Evolutionary conservation across 1,140 invertebrate genomes (phyloP), one percentile per base, ranked within the genome.

Genomic region (Danaus plexippus): DNA sequence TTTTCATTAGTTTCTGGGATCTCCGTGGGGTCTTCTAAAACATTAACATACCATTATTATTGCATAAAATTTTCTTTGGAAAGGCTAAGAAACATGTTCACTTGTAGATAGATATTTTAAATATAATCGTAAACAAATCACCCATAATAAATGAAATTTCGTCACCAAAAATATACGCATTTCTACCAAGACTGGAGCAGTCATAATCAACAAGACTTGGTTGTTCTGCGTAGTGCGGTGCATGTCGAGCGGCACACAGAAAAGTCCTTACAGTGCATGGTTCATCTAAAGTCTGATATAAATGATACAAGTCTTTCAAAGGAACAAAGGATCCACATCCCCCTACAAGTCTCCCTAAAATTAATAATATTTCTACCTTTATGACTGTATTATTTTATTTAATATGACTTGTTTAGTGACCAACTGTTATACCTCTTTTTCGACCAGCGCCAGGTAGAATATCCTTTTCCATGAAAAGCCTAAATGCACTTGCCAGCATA

Each of bases 241-340:
- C 54, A 8, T 59, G 52, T 9, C 71, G 70, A 18, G 75, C 61
- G 2, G 75, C 72, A 49, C 71, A 66, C 9, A 90, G 53, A 53
- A 89, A 88, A 12, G 71, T 57, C 47, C 79, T 73, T 11, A 87
- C 77, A 0, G 87, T 83, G 54, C 85, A 84, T 3, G 88, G 88
- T 56, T 88, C 86, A 15, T 87, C 89, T 43, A 90, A 61, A 47
- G 53, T 67, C 54, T 71, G 61, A 69, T 89, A 90, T 15, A 90
- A 64, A 10, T 74, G 57, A 63, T 90, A 90, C 4, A 89, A 60
- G 3, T 64, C 66, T 62, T 82, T 75, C 11, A 90, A 71, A 3
- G 90, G 88, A 5, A 89, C 56, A 50, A 88, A 63, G 61, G 81
- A 64, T 13, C 77, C 76, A 61, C 84, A 87, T 9, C 76, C 71